Conservation (phyloP, 2,113 vertebrate species). For the Prionailurus viverrinus region DNA sequence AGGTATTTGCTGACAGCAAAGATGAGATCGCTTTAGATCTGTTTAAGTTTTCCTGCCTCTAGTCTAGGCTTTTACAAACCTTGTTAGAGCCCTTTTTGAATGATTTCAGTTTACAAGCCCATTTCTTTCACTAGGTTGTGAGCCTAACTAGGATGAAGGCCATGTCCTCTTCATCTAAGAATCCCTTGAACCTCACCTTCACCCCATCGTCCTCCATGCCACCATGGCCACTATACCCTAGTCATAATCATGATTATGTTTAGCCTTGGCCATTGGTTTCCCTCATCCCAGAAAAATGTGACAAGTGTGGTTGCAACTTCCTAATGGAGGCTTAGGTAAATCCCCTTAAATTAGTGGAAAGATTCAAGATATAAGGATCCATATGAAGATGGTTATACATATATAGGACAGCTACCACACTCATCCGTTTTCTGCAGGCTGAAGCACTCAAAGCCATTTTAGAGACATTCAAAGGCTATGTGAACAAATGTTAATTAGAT, state of each 20-base stretch:
- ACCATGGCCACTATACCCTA: background rate
- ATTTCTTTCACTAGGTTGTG: background rate
- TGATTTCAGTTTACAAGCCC: background rate
- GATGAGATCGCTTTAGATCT: slow-evolving; percentile 92
- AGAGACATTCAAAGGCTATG: slow-evolving; percentile 38
- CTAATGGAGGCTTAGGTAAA: background rate
- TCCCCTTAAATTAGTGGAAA: background rate
- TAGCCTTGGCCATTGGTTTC: background rate
- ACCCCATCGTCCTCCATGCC: background rate
- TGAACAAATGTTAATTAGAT: background rate
- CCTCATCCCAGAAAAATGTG: background rate
- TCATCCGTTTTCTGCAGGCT: background rate
- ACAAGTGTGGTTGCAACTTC: slow-evolving; percentile 30
- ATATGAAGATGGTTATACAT: background rate
- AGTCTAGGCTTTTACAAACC: background rate
- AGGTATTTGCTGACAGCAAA: slow-evolving; percentile 95
- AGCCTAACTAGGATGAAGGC: background rate
- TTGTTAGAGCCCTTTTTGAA: background rate
- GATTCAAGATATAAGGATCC: background rate
- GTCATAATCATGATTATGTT: background rate
- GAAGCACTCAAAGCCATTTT: slow-evolving; percentile 6
- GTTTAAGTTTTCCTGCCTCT: slow-evolving; percentile 84
- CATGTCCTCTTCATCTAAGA: background rate
- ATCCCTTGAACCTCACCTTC: background rate
- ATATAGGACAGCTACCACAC: background rate